phyloP scores from a whole-genome alignment of 2,797 vertebrate species.

The Phyllotis vaccarum region DNA sequence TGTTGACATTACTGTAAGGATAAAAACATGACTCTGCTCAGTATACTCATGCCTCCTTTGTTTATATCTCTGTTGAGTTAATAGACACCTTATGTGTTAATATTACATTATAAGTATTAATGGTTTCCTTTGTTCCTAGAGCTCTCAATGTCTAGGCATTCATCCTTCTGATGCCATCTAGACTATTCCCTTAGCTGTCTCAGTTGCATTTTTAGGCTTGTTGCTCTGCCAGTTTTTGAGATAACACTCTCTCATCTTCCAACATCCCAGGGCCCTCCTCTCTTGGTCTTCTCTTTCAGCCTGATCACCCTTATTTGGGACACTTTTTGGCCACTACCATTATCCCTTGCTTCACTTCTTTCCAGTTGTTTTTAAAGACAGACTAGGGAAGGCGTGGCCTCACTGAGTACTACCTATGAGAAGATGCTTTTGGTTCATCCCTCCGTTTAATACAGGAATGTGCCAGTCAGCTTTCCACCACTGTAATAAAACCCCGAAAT shows the following conservation, averaged over 20 bases:
- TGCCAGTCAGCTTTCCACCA: too few relatives aligned
- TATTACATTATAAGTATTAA: neutral
- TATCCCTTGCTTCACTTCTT: neutral
- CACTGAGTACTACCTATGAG: neutral
- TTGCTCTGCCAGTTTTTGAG: neutral
- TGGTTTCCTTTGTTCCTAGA: neutral
- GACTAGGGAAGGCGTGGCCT: neutral
- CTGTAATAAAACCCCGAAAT: too few relatives aligned
- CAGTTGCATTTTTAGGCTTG: neutral
- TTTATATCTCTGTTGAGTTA: slow-evolving; percentile 19
- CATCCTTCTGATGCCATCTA: neutral
- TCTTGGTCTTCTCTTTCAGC: neutral
- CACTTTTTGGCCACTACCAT: neutral
- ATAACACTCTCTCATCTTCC: neutral
- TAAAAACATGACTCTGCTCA: neutral
- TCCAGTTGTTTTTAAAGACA: slow-evolving; percentile 5
- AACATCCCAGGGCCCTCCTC: neutral
- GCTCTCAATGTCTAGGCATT: neutral
- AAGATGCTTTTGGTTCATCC: neutral
- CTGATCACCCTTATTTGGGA: neutral
- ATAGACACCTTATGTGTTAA: neutral
- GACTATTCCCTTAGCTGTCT: slow-evolving; percentile 10
- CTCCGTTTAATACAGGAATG: neutral
- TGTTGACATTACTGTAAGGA: neutral
- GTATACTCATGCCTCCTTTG: neutral